Percentiles rank a stretch among this genome's conserved stretches.
Conservation (phyloP, 2,113 vertebrate genomes). For the Pluvianellus socialis region DNA sequence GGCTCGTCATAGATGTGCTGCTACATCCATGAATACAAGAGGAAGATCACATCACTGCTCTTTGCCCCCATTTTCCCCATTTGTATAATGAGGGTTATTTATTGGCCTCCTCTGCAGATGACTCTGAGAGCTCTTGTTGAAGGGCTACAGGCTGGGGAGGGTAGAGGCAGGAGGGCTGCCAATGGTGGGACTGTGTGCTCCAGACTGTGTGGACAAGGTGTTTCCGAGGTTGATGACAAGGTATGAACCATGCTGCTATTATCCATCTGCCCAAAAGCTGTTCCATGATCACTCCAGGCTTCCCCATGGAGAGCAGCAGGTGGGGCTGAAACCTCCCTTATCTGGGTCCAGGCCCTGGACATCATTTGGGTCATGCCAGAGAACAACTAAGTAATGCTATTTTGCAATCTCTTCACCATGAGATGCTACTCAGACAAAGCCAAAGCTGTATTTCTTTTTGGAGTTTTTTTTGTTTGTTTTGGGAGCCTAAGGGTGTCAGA, state of each 20-base stretch:
- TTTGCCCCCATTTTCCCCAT: not conserved
- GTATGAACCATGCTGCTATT: not conserved
- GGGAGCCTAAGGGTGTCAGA: not conserved
- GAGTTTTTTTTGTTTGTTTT: not conserved
- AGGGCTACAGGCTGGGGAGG: not conserved
- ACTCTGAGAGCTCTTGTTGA: not conserved
- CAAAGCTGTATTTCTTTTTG: not conserved
- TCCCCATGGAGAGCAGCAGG: not conserved
- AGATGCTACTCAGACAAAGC: not conserved
- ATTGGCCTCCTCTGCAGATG: not conserved
- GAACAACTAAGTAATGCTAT: not conserved
- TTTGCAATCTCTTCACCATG: not conserved
- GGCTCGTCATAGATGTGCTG: not conserved
- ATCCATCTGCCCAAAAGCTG: not conserved
- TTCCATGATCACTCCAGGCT: not conserved
- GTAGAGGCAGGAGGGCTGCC: not conserved
- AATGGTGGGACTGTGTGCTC: not conserved
- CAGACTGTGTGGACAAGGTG: not conserved
- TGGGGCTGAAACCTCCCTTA: not conserved
- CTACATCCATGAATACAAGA: not conserved
- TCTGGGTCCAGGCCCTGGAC: not conserved
- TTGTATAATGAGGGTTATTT: not conserved
- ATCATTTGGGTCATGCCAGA: not conserved
- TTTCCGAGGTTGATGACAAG: not conserved
- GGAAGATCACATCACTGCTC: too few species aligned